Percentiles rank a stretch among this genome's conserved stretches.
Evolutionary conservation across 2,113 vertebrate genomes (phyloP).

Genomic region (Lynx canadensis): DNA sequence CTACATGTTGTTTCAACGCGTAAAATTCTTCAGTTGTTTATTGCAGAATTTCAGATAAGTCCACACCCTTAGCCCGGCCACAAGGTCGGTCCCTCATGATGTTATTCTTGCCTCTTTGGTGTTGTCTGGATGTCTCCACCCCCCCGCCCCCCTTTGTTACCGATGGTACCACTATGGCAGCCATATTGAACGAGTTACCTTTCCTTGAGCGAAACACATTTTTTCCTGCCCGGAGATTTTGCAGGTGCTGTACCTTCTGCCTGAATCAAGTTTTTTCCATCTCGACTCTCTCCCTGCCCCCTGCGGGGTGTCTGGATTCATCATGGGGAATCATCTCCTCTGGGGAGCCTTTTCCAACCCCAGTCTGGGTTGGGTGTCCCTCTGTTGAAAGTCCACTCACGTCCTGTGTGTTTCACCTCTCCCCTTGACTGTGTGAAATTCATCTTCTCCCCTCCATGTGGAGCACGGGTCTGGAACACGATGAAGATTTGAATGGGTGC

Average conservation of each 20-base stretch:
- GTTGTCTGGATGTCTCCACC: background rate
- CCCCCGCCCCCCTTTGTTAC: background rate
- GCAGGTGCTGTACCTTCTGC: background rate
- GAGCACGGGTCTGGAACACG: background rate
- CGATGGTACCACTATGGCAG: fast-evolving
- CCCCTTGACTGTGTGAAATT: background rate
- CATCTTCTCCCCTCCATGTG: fast-evolving
- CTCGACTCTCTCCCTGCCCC: fast-evolving
- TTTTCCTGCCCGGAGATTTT: background rate
- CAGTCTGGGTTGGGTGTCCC: background rate
- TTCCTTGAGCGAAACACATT: background rate
- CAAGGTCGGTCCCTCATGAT: no score
- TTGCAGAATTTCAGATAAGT: background rate
- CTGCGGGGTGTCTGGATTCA: background rate
- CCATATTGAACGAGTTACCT: background rate
- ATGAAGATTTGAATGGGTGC: background rate
- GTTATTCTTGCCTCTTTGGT: background rate
- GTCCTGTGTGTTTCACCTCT: background rate
- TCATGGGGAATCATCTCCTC: fast-evolving
- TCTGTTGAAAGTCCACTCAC: background rate
- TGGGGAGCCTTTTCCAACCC: no score
- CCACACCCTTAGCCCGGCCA: background rate
- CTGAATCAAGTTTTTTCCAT: fast-evolving
- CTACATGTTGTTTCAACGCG: background rate
- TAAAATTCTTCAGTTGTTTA: background rate